A percentile compares a stretch with the other conserved stretches of the same genome.
These are phyloP conservation scores for Calephelis nemesis DNA, from an alignment of 1,140 invertebrate genomes.

Conservation along the genomic window DNA sequence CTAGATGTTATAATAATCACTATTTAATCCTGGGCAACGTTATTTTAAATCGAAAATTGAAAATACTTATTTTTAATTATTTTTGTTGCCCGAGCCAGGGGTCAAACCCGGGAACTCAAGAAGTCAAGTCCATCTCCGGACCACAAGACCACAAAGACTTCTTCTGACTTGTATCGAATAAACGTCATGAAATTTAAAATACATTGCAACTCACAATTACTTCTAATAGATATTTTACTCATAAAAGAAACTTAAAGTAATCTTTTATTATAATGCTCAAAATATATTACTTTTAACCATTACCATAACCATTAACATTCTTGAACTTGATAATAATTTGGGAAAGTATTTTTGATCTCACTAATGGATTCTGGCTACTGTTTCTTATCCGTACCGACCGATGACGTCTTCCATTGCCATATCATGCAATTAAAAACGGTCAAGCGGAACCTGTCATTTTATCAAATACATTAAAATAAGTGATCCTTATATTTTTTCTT, in stretches of 20 bases:
- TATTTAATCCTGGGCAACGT: too few relatives aligned
- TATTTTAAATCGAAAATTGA: too few relatives aligned
- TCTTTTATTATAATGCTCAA: slow-evolving; percentile 4
- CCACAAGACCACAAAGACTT: too few relatives aligned
- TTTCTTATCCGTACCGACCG: slow-evolving; percentile 28
- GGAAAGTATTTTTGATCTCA: slow-evolving; percentile 36
- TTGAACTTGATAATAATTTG: slow-evolving; percentile 47
- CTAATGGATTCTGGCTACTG: slow-evolving; percentile 42
- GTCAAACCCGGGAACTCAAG: too few relatives aligned
- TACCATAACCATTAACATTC: slow-evolving; percentile 26
- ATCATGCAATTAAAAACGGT: slow-evolving; percentile 68
- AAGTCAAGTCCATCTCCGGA: too few relatives aligned
- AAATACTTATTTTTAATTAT: too few relatives aligned
- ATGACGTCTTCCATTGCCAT: slow-evolving; percentile 43
- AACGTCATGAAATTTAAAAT: too few relatives aligned
- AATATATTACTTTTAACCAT: slow-evolving; percentile 1
- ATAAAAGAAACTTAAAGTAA: neutral
- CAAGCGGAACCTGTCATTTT: slow-evolving; percentile 66
- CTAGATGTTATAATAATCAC: too few relatives aligned
- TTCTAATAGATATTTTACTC: too few relatives aligned
- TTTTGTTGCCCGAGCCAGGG: too few relatives aligned
- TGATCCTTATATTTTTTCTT: slow-evolving; percentile 51
- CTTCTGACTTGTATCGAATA: too few relatives aligned
- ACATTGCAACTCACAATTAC: too few relatives aligned
- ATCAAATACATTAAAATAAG: slow-evolving; percentile 76